Percentiles rank a stretch among this genome's conserved stretches.
Evolutionary conservation across 2,113 vertebrate genomes (phyloP).

Genomic region (Rhabdornis inornatus): DNA sequence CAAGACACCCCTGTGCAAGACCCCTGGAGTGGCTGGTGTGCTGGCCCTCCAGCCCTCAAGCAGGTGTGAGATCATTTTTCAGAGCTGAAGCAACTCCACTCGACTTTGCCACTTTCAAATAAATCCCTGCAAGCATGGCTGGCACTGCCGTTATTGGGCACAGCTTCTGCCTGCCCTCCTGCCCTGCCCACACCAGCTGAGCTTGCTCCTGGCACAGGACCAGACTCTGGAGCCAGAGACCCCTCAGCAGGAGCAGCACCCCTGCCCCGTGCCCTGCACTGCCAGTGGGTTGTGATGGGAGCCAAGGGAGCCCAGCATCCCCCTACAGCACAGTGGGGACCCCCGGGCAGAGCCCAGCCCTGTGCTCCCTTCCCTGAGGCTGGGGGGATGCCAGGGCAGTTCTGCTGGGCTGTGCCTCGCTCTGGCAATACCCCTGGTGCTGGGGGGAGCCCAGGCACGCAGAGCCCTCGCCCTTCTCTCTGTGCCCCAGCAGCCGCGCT

Average conservation of each 20-base stretch:
- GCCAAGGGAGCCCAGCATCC: neutral
- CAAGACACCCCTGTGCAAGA: neutral
- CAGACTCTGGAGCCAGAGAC: neutral
- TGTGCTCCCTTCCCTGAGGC: neutral
- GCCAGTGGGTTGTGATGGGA: accelerated
- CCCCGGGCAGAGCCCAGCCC: neutral
- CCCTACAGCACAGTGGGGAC: accelerated
- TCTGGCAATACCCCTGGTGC: neutral
- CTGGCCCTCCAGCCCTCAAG: neutral
- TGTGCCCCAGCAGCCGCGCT: neutral
- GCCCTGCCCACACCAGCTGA: accelerated
- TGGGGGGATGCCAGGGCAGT: neutral
- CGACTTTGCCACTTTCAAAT: neutral
- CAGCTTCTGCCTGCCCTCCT: neutral
- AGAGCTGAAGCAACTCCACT: neutral
- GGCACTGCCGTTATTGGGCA: accelerated
- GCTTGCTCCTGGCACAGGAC: neutral
- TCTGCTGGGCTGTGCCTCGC: neutral
- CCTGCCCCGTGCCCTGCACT: neutral
- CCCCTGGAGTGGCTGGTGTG: neutral
- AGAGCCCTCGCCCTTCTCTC: neutral
- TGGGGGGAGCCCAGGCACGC: neutral
- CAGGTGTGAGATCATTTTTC: accelerated
- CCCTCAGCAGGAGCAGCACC: neutral
- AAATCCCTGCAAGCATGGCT: neutral